Base-by-base conservation (phyloP, 2,888 invertebrate genomes). In the Seladonia tumulorum region DNA sequence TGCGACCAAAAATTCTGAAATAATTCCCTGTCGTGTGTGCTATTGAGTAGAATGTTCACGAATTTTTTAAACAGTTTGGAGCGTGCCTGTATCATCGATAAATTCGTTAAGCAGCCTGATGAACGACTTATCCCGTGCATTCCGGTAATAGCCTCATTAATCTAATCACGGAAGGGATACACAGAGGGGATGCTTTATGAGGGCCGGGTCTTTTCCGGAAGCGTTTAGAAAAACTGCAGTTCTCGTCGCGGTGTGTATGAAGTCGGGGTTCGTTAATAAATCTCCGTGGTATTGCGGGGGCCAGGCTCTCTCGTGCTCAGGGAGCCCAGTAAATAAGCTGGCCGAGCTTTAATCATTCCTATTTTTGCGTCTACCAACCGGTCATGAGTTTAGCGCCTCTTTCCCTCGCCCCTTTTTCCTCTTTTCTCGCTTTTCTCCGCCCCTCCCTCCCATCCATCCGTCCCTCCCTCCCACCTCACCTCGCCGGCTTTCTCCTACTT, bases 311-410 rank as follows among this genome's bases (percentile, higher is more conserved):
- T 82, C 82, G 79, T 83, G 82, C 90, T 85, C 86, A 77, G 88
- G 82, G 81, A 90, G 85, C 82, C 87, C 88, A 84, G 91, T 92
- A 93, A 94, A 94, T 93, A 94, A 94, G 90, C 92, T 90, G 87
- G 89, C 87, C 82, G 92, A 92, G 90, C 93, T 93, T 93, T 94
- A 94, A 94, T 94, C 93, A 94, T 93, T 92, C 92, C 91, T 91
- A 93, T 93, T 94, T 93, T 92, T 91, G 90, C 91, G 89, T 92
- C 89, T 84, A 76, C 76, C 85, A 86, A 81, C 81, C 80, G 81
- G 87, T 85, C 86, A 86, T 83, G 78, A 83, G 82, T 77, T 77
- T 83, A 75, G 83, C 73, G 76, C 83, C 72, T 82, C 77, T 73
- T 68, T 80, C 83, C 76, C 82, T 78, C 75, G 16, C 5, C 66